Conservation (phyloP, 2,113 vertebrate species). For the Bufo bufo region DNA sequence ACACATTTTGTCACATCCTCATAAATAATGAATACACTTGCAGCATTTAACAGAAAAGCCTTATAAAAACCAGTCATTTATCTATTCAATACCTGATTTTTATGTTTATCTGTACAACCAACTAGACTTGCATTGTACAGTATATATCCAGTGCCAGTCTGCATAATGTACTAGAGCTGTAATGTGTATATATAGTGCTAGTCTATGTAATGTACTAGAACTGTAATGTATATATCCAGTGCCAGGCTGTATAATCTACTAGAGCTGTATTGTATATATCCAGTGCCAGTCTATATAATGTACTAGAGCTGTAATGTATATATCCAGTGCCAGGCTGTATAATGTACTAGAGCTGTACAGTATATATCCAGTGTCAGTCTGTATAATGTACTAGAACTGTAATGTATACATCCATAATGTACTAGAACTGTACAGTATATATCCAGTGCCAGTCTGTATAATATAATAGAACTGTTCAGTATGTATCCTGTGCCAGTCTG, state of each 20-base stretch:
- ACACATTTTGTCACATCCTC: neutral
- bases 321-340: neutral
- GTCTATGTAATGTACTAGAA: neutral
- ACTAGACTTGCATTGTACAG: neutral
- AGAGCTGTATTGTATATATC: neutral
- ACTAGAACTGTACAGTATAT: too few species aligned
- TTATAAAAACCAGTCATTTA: conserved; percentile 29
- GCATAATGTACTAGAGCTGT: neutral
- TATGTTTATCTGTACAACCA: neutral
- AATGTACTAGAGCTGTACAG: neutral
- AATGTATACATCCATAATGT: too few species aligned
- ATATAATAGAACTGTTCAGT: too few species aligned
- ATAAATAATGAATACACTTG: conserved; percentile 21
- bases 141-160: neutral
- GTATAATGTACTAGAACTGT: too few species aligned
- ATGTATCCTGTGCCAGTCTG: neutral
- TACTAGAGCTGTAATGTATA: neutral
- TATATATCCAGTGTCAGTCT: too few species aligned
- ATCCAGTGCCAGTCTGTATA: too few species aligned
- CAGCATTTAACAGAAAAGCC: conserved; percentile 14
- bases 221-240: neutral
- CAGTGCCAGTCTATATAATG: neutral
- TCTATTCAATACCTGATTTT: neutral
- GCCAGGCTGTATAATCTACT: neutral
- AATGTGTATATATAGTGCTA: neutral